phyloP scores from a whole-genome alignment of 2,888 invertebrate species.

The Nipponacmea schrenckii region DNA sequence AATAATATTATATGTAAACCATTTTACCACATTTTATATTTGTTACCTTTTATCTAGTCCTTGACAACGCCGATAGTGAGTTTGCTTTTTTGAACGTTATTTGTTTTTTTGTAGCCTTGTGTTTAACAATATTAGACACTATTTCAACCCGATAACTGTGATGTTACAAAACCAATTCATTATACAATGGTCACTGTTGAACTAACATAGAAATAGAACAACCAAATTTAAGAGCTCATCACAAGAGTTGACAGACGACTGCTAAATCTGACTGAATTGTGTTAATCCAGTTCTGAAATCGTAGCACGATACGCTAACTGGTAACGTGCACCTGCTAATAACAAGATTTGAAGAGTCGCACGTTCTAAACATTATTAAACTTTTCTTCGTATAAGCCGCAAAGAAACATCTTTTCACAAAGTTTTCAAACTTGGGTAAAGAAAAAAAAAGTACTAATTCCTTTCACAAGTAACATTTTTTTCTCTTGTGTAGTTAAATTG shows the following conservation, averaged over 20 bases:
- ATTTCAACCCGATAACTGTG: not conserved
- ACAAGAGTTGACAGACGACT: not conserved
- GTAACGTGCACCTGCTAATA: not conserved
- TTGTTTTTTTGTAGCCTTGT: not conserved
- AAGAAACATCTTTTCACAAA: constrained; percentile 4
- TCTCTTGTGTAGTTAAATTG: too few relatives aligned
- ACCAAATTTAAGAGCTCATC: not conserved
- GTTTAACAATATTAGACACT: not conserved
- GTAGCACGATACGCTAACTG: constrained; percentile 1
- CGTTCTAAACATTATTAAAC: not conserved
- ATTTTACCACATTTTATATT: too few relatives aligned
- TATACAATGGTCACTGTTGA: not conserved
- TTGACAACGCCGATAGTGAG: too few relatives aligned
- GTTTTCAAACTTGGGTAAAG: not conserved
- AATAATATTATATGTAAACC: too few relatives aligned
- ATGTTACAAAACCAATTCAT: not conserved
- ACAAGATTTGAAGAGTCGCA: not conserved
- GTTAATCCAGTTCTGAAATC: constrained; percentile 1
- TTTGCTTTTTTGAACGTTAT: too few relatives aligned
- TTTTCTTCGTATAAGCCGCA: not conserved
- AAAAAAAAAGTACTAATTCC: not conserved
- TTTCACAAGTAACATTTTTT: not conserved
- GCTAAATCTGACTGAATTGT: not conserved
- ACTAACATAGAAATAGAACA: not conserved
- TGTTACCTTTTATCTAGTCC: too few relatives aligned